Base-by-base conservation (phyloP, 2,113 vertebrate genomes). In the Corapipo altera region DNA sequence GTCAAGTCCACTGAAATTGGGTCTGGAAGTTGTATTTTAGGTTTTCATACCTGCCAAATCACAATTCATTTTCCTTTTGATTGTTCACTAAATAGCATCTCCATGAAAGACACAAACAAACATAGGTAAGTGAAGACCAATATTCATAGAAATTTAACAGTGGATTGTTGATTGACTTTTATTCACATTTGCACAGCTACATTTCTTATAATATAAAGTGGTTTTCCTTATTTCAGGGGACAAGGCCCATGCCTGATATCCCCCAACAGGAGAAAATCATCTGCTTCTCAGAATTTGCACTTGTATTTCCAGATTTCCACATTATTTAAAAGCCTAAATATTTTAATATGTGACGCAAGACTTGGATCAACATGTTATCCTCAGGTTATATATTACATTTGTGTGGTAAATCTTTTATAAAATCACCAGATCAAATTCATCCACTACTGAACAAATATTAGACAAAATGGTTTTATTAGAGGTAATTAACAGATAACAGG, bases 211-310 rank as follows among this genome's bases (percentile, higher is more conserved):
- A 18, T 17, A 69, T 20, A 1, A 83, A 67, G 15, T 11, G 61
- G 4, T 75, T 70, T 64, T 66, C 27, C 37, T 48, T 52, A 62
- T 33, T 54, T 15, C 5, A 70, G 27, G 4, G 12, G 16, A 39
- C 19, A 86, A 54, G 4, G 3, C 3, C 24, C 2, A 0, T 43
- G 4, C 8, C 15, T 14, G 24, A 51, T 39, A 66, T 4, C 30
- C 7, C 23, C 32, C 35, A 71, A 89, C 10, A 59, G 15, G 19
- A 80, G 69, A 33, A 41, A 65, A 28, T 62, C 3, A 54, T 49
- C 8, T 26, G 8, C 5, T 70, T 37, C n/a, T 76, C 26, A 35
- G 22, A 81, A 62, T 37, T 30, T 32, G 4, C 12, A 64, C 3
- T 59, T 44, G 4, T 30, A 33, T 41, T 81, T 73, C 30, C 52